Conservation (phyloP, 2,113 vertebrate species). For the Marmota monax region DNA sequence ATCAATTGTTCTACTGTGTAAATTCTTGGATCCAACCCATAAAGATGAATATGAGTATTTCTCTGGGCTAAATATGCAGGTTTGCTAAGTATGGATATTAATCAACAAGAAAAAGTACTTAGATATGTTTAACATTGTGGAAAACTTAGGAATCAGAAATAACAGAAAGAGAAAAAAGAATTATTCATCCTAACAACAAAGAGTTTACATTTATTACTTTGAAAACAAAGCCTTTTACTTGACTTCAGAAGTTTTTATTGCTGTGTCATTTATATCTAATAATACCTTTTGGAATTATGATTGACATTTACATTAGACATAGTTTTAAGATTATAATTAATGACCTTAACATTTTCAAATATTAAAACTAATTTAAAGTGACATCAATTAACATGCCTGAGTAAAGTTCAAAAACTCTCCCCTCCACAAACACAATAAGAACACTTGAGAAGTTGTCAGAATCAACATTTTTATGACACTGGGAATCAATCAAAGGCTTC, state of each 20-base stretch:
- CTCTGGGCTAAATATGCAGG: background rate
- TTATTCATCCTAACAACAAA: background rate
- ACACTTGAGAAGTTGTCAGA: background rate
- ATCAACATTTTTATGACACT: background rate
- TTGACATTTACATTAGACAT: conserved; percentile 5
- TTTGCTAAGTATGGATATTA: background rate
- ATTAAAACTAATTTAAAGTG: conserved; percentile 7
- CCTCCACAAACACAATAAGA: background rate
- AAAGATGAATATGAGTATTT: background rate
- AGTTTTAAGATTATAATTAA: background rate
- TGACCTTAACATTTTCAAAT: background rate
- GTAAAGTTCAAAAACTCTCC: background rate
- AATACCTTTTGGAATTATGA: background rate
- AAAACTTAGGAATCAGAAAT: background rate
- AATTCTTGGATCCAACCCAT: background rate
- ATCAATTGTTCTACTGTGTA: background rate
- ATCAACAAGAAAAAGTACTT: background rate
- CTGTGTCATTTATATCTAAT: background rate
- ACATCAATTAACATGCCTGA: background rate
- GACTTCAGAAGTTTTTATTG: background rate
- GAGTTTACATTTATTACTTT: background rate
- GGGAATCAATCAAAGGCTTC: background rate
- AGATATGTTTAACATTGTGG: background rate
- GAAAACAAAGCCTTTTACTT: background rate
- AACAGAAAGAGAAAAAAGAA: background rate